Conservation (phyloP, 2,888 invertebrate genomes). For the Bugulina stolonifera region DNA sequence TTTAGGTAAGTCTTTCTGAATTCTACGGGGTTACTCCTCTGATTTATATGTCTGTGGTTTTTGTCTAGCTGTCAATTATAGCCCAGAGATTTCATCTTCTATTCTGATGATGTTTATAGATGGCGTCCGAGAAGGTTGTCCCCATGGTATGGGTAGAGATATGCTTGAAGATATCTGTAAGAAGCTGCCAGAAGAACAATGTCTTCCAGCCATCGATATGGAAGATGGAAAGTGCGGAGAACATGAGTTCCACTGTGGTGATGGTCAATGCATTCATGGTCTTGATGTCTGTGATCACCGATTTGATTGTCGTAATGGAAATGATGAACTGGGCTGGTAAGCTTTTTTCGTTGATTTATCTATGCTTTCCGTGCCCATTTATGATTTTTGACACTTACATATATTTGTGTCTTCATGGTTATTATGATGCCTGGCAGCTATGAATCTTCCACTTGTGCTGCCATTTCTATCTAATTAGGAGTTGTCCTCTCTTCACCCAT, state of each 20-base stretch:
- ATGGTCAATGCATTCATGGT: not conserved
- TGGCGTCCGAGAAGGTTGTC: not conserved
- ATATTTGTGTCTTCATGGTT: no score
- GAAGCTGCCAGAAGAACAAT: not conserved
- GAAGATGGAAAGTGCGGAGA: not conserved
- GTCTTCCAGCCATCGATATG: not conserved
- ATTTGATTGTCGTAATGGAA: not conserved
- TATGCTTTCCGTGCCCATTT: no score
- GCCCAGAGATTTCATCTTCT: no score
- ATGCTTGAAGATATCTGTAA: not conserved
- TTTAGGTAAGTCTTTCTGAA: not conserved
- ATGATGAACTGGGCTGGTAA: constrained; percentile 9
- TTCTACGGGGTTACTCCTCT: no score
- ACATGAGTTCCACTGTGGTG: constrained; percentile 8
- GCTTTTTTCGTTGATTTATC: not conserved
- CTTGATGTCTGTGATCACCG: not conserved
- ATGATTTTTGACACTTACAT: no score
- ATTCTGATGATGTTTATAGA: not conserved
- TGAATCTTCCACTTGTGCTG: no score
- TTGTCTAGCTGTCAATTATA: no score
- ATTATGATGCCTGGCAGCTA: no score
- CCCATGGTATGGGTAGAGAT: not conserved
- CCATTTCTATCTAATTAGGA: no score
- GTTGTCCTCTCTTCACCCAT: no score
- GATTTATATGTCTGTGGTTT: no score